phyloP scores from a whole-genome alignment of 2,113 vertebrate genomes.

The Rallus limicola region DNA sequence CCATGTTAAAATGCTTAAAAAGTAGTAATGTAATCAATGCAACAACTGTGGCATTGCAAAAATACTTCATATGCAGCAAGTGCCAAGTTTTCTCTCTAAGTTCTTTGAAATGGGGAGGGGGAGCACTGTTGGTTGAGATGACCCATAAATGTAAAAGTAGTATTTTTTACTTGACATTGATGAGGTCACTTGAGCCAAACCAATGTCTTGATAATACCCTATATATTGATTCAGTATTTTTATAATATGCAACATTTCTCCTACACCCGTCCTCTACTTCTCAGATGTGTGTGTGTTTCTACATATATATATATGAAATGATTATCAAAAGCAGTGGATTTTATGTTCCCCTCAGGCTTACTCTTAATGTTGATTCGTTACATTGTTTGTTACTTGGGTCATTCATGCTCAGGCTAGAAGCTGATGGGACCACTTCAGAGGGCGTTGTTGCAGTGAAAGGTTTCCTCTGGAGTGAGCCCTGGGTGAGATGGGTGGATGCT shows the following conservation, averaged over 20 bases:
- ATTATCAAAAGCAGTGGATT: neutral
- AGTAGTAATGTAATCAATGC: neutral
- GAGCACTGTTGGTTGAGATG: neutral
- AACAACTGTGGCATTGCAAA: neutral
- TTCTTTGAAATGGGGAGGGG: neutral
- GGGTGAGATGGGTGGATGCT: neutral
- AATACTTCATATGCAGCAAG: neutral
- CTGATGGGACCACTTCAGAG: neutral
- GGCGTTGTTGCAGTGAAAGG: neutral
- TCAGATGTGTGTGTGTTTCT: neutral
- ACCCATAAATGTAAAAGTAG: neutral
- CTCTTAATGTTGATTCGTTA: neutral
- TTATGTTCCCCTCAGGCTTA: neutral
- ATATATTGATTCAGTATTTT: neutral
- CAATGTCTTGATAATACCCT: neutral
- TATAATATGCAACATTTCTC: neutral
- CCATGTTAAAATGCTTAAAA: constrained; percentile 23
- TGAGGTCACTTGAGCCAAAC: neutral
- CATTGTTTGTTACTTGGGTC: neutral
- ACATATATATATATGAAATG: neutral
- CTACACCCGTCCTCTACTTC: neutral
- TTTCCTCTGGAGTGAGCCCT: neutral
- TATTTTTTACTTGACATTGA: neutral
- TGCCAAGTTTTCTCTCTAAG: neutral
- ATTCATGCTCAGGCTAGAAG: neutral